Conservation (phyloP, 1,140 invertebrate genomes). For the Agrypnia vestita region DNA sequence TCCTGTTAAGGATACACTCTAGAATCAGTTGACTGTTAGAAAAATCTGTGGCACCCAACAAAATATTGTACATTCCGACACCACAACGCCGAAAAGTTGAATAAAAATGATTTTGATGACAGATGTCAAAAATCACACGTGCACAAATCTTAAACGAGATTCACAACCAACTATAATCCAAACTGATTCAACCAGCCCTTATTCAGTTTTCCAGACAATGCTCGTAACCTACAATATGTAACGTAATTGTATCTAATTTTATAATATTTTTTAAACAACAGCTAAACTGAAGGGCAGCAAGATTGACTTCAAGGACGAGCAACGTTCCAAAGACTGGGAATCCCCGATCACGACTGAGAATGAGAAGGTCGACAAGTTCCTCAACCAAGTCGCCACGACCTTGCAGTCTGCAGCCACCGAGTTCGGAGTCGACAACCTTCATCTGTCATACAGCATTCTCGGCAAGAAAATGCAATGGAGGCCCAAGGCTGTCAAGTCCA, state of each 20-base stretch:
- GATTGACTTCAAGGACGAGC: slow-evolving; percentile 66
- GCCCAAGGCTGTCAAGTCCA: slow-evolving; percentile 67
- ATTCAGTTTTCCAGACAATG: neutral
- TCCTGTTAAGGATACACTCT: too few relatives aligned
- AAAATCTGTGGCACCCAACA: too few relatives aligned
- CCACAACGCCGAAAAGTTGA: too few relatives aligned
- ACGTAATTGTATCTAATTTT: neutral
- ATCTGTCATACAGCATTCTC: neutral
- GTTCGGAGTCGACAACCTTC: slow-evolving; percentile 62
- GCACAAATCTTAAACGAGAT: too few relatives aligned
- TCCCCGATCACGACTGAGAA: slow-evolving; percentile 61
- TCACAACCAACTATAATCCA: too few relatives aligned
- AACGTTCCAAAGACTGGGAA: slow-evolving; percentile 62
- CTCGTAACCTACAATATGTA: neutral
- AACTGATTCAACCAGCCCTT: too few relatives aligned
- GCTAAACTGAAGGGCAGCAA: slow-evolving; percentile 70
- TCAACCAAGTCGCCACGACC: slow-evolving; percentile 56
- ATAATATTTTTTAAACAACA: slow-evolving; percentile 58
- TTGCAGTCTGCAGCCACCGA: slow-evolving; percentile 61
- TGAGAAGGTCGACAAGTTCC: slow-evolving; percentile 59
- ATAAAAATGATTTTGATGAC: too few relatives aligned
- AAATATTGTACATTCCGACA: too few relatives aligned
- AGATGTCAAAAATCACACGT: too few relatives aligned
- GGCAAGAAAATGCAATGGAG: slow-evolving; percentile 47
- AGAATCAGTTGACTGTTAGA: too few relatives aligned